Base-by-base conservation (phyloP, 1,140 invertebrate species). In the Oreohelix idahoensis region DNA sequence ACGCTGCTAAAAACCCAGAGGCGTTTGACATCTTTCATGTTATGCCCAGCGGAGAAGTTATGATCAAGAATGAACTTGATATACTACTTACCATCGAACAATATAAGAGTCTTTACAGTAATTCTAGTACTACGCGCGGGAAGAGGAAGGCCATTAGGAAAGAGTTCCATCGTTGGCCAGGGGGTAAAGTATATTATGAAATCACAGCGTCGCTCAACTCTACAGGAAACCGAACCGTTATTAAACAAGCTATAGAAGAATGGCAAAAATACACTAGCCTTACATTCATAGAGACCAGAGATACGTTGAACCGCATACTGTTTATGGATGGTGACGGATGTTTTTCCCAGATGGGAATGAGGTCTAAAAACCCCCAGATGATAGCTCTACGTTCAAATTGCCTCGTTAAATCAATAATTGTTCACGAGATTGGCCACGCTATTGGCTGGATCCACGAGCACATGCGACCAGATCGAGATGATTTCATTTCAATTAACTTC, bases 381-480 rank as follows among this genome's bases (percentile, higher is more conserved):
- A 42, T 84, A 4, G 35, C 32, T 15, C 53, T 84, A 32, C 77
- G 69, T 0, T 20, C 26, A 26, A 53, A 45, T 2, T 84, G 83
- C 32, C 42, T 77, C 11, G 74, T 45, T 0, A 88, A 86, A 86
- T 88, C 87, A 4, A 79, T 88, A 38, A 83, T 90, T 36, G 36
- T 88, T 0, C 93, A 94, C 83, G 93, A 94, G 86, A 89, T 94
- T n/a, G 93, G 93, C 0, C 93, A 94, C 86, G 89, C 93, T 0
- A 87, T 94, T 26, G 93, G 93, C 17, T 92, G 93, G 83, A 88
- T 91, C 76, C 94, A 96, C 87, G 95, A 96, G 86, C 95, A 96
- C 87, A 95, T 94, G 85, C 92, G 95, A 26, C 91, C 93, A 13
- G 94, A 96, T 90, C 91, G 95, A 58, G 95, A 96, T 86, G 89